phyloP scores from a whole-genome alignment of 2,797 vertebrate species.

The Pelobates cultripes region DNA sequence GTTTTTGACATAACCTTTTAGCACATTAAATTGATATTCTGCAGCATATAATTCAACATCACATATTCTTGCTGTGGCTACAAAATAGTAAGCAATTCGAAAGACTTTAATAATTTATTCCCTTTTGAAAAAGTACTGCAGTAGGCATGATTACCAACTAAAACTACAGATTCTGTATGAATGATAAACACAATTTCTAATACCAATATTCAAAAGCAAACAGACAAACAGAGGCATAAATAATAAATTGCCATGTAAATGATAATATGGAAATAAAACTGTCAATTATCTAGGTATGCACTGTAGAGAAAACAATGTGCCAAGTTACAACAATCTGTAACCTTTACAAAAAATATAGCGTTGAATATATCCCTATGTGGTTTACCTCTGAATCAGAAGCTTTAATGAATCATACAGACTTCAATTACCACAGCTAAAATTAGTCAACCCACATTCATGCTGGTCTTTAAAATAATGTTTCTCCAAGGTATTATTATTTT shows the following conservation, averaged over 20 bases:
- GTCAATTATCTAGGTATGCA: constrained; percentile 24
- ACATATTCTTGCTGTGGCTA: background rate
- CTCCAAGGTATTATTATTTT: constrained; percentile 52
- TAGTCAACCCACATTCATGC: constrained; percentile 41
- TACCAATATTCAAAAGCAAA: background rate
- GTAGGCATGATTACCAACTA: background rate
- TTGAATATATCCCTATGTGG: constrained; percentile 25
- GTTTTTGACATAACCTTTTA: no score
- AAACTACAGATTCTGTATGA: background rate
- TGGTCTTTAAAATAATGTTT: constrained; percentile 52
- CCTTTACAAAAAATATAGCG: constrained; percentile 12
- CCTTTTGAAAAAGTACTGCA: background rate
- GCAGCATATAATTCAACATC: background rate
- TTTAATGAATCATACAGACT: constrained; percentile 46
- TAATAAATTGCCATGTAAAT: background rate
- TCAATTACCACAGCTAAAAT: constrained; percentile 37
- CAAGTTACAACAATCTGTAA: background rate
- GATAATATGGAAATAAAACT: constrained; percentile 15
- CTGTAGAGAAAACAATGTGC: background rate
- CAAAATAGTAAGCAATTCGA: background rate
- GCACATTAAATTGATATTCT: no score
- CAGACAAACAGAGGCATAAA: constrained; percentile 7
- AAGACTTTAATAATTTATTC: background rate
- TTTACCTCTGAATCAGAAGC: constrained; percentile 38
- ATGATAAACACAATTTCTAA: background rate